A percentile compares a stretch with the other conserved stretches of the same genome.
Conservation (phyloP, 2,113 vertebrate genomes). For the Heliornis fulica region DNA sequence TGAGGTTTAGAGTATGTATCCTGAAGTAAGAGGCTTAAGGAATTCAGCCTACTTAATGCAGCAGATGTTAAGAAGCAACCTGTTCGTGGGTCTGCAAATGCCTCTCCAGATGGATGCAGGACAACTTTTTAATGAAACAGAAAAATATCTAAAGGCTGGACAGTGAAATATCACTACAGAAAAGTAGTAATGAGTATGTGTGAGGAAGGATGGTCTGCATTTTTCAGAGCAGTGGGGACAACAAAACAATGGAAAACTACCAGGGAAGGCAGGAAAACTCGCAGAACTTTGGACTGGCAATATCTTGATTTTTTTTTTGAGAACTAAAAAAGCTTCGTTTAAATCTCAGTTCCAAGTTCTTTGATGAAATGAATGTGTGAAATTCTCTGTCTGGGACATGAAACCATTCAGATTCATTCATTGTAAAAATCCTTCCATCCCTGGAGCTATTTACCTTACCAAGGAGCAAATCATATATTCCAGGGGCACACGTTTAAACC, state of each 20-base stretch:
- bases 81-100: background rate
- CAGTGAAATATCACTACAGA: background rate
- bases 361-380: background rate
- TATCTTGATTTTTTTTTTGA: background rate
- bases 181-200: background rate
- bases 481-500: background rate
- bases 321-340: background rate
- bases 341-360: background rate
- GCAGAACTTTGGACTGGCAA: background rate
- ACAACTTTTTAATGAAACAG: background rate
- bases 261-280: background rate
- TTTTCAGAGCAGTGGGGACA: background rate
- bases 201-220: background rate
- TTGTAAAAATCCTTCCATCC: background rate
- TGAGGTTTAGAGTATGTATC: background rate
- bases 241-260: background rate
- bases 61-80: background rate
- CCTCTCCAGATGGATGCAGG: background rate
- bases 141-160: background rate
- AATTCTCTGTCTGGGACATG: background rate
- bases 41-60: background rate
- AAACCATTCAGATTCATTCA: background rate
- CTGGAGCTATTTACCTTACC: background rate
- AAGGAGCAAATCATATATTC: background rate
- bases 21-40: background rate